Percentiles rank a stretch among this genome's conserved stretches.
These are phyloP conservation scores for Gadus macrocephalus DNA, from an alignment of 2,113 vertebrate genomes.

Conservation along the genomic window DNA sequence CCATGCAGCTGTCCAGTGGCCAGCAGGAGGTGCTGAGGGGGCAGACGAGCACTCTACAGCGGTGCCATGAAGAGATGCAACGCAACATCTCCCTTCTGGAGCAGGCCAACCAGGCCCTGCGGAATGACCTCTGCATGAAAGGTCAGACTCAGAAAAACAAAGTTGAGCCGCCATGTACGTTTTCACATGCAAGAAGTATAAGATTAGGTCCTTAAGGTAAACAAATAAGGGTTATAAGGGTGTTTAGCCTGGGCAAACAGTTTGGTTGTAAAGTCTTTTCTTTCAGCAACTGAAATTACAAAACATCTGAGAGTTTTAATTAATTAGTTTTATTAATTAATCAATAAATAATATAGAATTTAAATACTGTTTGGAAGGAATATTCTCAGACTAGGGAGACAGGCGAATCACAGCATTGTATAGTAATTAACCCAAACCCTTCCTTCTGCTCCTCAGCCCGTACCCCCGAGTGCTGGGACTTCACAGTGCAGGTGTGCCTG, in stretches of 20 bases:
- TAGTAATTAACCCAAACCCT: neutral
- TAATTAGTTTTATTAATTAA: too few relatives aligned
- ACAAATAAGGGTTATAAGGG: too few relatives aligned
- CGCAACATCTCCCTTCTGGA: slow-evolving; percentile 63
- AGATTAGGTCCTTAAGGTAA: too few relatives aligned
- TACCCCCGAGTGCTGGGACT: slow-evolving; percentile 21
- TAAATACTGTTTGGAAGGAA: too few relatives aligned
- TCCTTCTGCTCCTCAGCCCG: neutral
- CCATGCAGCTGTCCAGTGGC: slow-evolving; percentile 52
- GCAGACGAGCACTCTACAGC: slow-evolving; percentile 46
- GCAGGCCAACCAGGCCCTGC: slow-evolving; percentile 68
- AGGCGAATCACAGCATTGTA: neutral
- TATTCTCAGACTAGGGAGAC: too few relatives aligned
- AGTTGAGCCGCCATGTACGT: too few relatives aligned
- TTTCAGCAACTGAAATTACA: too few relatives aligned
- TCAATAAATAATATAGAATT: too few relatives aligned
- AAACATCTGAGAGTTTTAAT: too few relatives aligned
- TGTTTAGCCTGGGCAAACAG: too few relatives aligned
- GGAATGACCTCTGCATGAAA: slow-evolving; percentile 55
- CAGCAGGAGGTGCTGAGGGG: slow-evolving; percentile 57
- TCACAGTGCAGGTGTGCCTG: slow-evolving; percentile 16
- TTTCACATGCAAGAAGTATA: too few relatives aligned
- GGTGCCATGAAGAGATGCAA: slow-evolving; percentile 58
- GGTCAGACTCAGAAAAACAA: slow-evolving; percentile 28
- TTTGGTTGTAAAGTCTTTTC: too few relatives aligned